Evolutionary conservation across 2,113 vertebrate genomes (phyloP), one percentile per base, ranked within the genome.

Genomic region (Atrichornis clamosus): DNA sequence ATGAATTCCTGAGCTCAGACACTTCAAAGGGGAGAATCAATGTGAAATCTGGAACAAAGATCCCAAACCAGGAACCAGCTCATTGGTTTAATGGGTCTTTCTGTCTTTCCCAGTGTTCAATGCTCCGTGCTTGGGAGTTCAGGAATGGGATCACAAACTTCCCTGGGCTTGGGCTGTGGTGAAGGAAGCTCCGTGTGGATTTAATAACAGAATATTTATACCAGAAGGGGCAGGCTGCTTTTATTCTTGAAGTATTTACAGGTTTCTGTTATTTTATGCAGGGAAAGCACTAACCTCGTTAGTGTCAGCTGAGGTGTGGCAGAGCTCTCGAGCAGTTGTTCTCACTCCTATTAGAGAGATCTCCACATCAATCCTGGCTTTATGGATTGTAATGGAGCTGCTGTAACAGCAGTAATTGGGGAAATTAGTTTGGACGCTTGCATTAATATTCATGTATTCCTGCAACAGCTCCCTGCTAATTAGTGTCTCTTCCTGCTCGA

Each of bases 391-490:
- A 96, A 95, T 90, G 84, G 81, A 92, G 74, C 93, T 95, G 94
- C 83, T 77, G 85, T 46, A 95, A 67, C 78, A 88, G 93, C 75
- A 47, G 47, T 97, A 97, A 97, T 95, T 96, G 95, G 91, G 56
- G 50, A 92, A 92, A 95, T 97, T 93, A 96, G 59, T 89, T 94
- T 87, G 91, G 90, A 92, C 96, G 92, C 64, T 88, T 69, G 75
- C 58, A 94, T 94, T 96, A 97, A 97, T 97, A 97, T 97, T 95
- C 95, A 95, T 97, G 90, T 67, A 73, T 63, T 68, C 83, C 87
- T 96, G 85, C 87, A 80, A 87, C 81, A 76, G 87, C 94, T 47
- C 93, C 13, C 44, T 75, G 94, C 91, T 96, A 93, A 95, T 95
- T 92, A 91, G 80, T 56, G 73, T 26, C 77, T 84, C 49, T 78